Conservation (phyloP, 35 echinoderm and acorn worm genomes). For the Ophiothrix spiculata region DNA sequence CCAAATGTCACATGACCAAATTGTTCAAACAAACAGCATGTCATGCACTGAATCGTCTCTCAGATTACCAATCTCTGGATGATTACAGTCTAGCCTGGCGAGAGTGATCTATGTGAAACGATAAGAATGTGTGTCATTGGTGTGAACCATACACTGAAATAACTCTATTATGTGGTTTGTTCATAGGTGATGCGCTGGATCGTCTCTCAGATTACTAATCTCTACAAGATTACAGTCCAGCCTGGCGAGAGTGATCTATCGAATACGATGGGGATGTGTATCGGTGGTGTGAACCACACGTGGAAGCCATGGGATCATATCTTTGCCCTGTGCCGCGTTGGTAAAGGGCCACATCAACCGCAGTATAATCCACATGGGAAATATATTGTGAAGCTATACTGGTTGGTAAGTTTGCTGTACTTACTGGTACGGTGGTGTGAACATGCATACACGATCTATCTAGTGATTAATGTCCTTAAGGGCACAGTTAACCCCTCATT, state of each 20-base stretch:
- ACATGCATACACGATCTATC: too few relatives aligned
- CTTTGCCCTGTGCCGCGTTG: slow-evolving; percentile 88
- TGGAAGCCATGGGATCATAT: slow-evolving; percentile 99
- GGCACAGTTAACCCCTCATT: too few relatives aligned
- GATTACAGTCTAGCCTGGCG: slow-evolving; percentile 44
- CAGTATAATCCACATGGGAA: slow-evolving; percentile 95
- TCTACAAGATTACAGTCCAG: slow-evolving; percentile 64
- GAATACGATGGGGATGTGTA: slow-evolving; percentile 22
- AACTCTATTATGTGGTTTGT: too few relatives aligned
- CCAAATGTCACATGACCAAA: too few relatives aligned
- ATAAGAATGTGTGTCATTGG: slow-evolving; percentile 35
- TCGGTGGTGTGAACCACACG: slow-evolving; percentile 59
- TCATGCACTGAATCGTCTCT: slow-evolving; percentile 77
- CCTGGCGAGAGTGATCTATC: slow-evolving; percentile 47
- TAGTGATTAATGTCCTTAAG: too few relatives aligned
- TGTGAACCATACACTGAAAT: slow-evolving; percentile 70
- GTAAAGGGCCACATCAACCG: slow-evolving; percentile 86
- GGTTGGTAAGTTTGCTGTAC: slow-evolving; percentile 99
- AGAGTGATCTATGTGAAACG: slow-evolving; percentile 39
- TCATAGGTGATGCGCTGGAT: slow-evolving; percentile 93
- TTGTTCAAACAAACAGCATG: too few relatives aligned
- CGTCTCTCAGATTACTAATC: slow-evolving; percentile 73
- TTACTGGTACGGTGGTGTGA: too few relatives aligned
- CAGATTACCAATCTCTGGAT: slow-evolving; percentile 84
- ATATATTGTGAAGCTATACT: slow-evolving; percentile 89